phyloP scores from a whole-genome alignment of 2,888 invertebrate genomes.

The Leptinotarsa rubiginosa region DNA sequence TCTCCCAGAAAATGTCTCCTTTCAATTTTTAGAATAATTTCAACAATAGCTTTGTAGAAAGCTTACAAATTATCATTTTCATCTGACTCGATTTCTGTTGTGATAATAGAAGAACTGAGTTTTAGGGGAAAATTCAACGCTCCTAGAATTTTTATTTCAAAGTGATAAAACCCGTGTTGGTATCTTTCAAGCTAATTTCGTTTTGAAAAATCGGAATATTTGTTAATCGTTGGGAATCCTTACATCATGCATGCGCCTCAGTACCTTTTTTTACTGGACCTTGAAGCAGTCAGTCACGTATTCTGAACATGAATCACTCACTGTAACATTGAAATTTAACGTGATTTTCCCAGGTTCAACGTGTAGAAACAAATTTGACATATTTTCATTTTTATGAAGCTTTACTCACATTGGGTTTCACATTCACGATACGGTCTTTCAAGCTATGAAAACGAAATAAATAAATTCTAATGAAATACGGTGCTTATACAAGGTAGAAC shows the following conservation, averaged over 20 bases:
- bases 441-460: too few relatives aligned
- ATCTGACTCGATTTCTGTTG: too few relatives aligned
- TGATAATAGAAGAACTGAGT: too few relatives aligned
- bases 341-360: slow-evolving; percentile 14
- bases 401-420: background rate
- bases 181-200: background rate
- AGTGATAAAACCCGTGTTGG: background rate
- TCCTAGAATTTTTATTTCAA: too few relatives aligned
- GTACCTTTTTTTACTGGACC: background rate
- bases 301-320: slow-evolving; percentile 18
- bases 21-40: too few relatives aligned
- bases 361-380: background rate
- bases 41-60: too few relatives aligned
- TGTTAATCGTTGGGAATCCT: background rate
- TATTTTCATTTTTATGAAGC: background rate
- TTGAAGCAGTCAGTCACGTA: slow-evolving; percentile 13
- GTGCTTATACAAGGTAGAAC: too few relatives aligned
- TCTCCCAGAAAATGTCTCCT: too few relatives aligned
- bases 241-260: background rate
- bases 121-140: too few relatives aligned
- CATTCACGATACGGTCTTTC: background rate
- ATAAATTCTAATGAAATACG: too few relatives aligned
- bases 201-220: background rate
- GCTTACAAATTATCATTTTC: too few relatives aligned
- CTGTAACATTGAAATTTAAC: slow-evolving; percentile 17